Percentiles rank a stretch among this genome's conserved stretches.
phyloP scores from a whole-genome alignment of 2,888 invertebrate species.

The Tanytarsus gracilentus region DNA sequence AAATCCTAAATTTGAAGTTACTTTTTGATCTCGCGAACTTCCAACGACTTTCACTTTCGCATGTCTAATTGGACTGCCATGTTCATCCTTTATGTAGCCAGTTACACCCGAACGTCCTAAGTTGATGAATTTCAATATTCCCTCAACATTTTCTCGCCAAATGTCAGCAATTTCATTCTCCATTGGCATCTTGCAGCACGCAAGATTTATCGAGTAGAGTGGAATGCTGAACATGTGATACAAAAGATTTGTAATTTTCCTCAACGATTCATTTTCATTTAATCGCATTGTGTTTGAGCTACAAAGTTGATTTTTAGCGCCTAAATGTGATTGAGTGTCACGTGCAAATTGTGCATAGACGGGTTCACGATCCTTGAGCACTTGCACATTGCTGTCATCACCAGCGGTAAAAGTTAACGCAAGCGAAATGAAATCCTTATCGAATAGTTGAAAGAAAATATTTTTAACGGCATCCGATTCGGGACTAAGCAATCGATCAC shows the following conservation, averaged over 20 bases:
- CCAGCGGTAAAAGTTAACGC: constrained; percentile 68
- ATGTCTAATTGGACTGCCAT: constrained; percentile 56
- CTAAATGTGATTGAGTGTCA: constrained; percentile 35
- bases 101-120: constrained; percentile 58
- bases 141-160: constrained; percentile 60
- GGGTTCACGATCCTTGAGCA: constrained; percentile 12
- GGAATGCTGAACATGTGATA: constrained; percentile 56
- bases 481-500: constrained; percentile 50
- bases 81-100: constrained; percentile 59
- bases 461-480: constrained; percentile 36
- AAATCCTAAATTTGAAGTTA: constrained; percentile 58
- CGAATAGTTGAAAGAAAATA: constrained; percentile 55
- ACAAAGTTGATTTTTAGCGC: constrained; percentile 16
- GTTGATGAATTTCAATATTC: constrained; percentile 54
- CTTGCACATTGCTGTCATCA: constrained; percentile 32
- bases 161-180: constrained; percentile 56
- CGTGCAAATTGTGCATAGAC: constrained; percentile 31
- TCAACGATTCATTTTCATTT: constrained; percentile 19
- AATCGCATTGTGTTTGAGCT: constrained; percentile 1
- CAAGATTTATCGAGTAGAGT: constrained; percentile 61
- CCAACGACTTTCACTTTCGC: constrained; percentile 62
- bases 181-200: constrained; percentile 74
- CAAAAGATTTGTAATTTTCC: constrained; percentile 49
- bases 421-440: constrained; percentile 59
- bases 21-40: constrained; percentile 47